Evolutionary conservation across 2,888 invertebrate species (phyloP), one percentile per base, ranked within the genome.

Genomic region (Meteorus cinctellus): DNA sequence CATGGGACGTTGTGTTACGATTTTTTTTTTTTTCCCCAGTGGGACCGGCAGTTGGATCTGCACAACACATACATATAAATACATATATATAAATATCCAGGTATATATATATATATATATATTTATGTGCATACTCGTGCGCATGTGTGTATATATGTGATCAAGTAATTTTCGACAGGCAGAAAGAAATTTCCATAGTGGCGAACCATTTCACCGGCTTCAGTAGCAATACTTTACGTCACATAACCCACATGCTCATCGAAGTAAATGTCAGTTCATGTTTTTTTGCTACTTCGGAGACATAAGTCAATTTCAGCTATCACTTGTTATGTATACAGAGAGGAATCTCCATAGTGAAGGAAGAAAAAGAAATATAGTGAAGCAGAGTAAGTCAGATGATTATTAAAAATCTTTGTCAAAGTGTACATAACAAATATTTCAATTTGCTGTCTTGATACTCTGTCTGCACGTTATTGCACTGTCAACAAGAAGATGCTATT

Each of bases 151-250:
- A 27, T 41, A 59, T 67, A 72, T 10, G 29, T 51, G 8, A 24
- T 48, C 55, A n/a, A 51, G 8, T 36, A 65, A 70, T 70, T 75
- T 31, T 55, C 55, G 31, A 34, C 36, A 45, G 62, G 65, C 75
- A 70, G 51, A 55, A 36, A 70, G 62, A 60, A 75, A 75, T 75
- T 75, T 75, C 65, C 34, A 67, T 63, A 65, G 75, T 75, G 63
- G 65, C 70, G 65, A 75, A 65, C 75, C 75, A 75, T 75, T 75
- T 75, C 70, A 68, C 68, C 8, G 74, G 62, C 74, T 70, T 75
- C 70, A 45, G 41, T 70, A 65, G 36, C 29, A 69, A 45, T 36
- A 27, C 24, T 4, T 19, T 12, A 14, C 68, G 29, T 36, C 62
- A 24, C 71, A 48, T 75, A 66, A 68, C 71, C 72, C 59, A 75